Base-by-base conservation (phyloP, 1,140 invertebrate species). In the Tetraneura akinire region DNA sequence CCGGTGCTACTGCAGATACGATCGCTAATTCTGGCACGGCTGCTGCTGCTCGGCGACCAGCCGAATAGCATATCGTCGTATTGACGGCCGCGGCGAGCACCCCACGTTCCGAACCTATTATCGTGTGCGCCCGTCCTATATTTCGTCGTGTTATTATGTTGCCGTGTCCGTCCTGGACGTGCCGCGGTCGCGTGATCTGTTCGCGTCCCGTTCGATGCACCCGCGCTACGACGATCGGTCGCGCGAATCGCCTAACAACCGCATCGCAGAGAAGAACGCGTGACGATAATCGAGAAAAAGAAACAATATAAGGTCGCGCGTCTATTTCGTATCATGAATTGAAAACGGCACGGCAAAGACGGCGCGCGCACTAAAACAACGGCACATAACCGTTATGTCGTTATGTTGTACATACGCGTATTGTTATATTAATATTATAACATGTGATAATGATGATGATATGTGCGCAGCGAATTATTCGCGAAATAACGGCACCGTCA, bases 41-140 rank as follows among this genome's bases (percentile, higher is more conserved):
- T 11, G 18, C 9, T 13, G 37, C 29, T 57, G 74, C 74, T 21
- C 51, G 55, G 37, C 55, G 14, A 78, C 74, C 74, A 45, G 53
- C 74, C 74, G 21, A 78, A 78, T 62, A 23, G 74, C 74, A 78
- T 78, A n/a, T n/a, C n/a, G n/a, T n/a, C n/a, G n/a, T n/a, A n/a
- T n/a, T n/a, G n/a, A n/a, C n/a, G n/a, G n/a, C n/a, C 74, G 55
- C 51, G 74, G 14, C 55, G 11, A 10, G 51, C n/a, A 42, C 66
- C 66, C 29, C 26, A 6, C 60, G 6, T 8, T 11, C 62, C 55
- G 71, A 13, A 32, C 5, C 51, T 29, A 5, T 14, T 42, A 2
- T 13, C 42, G 21, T n/a, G 32, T 10, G 5, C 42, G 3, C 21
- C 21, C 51, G 53, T n/a, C 16, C 74, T 10, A 16, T 21, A 16